phyloP scores from a whole-genome alignment of 1,140 invertebrate species.

The Metaphire vulgaris region DNA sequence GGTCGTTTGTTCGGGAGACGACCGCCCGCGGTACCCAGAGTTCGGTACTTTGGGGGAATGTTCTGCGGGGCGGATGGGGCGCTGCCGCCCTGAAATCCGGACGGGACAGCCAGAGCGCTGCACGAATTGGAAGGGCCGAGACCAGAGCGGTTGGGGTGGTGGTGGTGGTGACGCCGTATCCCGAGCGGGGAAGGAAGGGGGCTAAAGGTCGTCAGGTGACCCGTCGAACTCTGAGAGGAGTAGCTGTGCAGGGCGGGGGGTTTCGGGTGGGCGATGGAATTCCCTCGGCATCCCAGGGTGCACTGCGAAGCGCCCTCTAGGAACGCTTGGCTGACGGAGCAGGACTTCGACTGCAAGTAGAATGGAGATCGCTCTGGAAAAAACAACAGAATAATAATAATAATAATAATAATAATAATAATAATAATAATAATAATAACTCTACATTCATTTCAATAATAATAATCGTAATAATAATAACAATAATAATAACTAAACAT shows the following conservation, averaged over 20 bases:
- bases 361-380: not conserved
- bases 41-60: not conserved
- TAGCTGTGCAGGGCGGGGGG: not conserved
- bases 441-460: not conserved
- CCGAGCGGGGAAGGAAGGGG: too few relatives aligned
- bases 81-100: too few relatives aligned
- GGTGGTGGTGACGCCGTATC: too few relatives aligned
- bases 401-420: not conserved
- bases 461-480: not conserved
- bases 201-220: not conserved
- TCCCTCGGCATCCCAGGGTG: too few relatives aligned
- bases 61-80: not conserved
- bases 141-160: not conserved
- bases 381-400: not conserved
- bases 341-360: not conserved
- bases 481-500: not conserved
- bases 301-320: too few relatives aligned
- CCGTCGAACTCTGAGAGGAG: not conserved
- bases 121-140: not conserved
- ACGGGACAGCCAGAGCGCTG: too few relatives aligned
- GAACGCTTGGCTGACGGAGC: not conserved
- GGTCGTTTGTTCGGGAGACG: not conserved
- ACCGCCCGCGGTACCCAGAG: not conserved
- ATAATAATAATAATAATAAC: not conserved
- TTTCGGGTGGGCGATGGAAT: not conserved